Evolutionary conservation across 2,888 invertebrate genomes (phyloP), one percentile per base, ranked within the genome.

Genomic region (Agonopterix subpropinquella): DNA sequence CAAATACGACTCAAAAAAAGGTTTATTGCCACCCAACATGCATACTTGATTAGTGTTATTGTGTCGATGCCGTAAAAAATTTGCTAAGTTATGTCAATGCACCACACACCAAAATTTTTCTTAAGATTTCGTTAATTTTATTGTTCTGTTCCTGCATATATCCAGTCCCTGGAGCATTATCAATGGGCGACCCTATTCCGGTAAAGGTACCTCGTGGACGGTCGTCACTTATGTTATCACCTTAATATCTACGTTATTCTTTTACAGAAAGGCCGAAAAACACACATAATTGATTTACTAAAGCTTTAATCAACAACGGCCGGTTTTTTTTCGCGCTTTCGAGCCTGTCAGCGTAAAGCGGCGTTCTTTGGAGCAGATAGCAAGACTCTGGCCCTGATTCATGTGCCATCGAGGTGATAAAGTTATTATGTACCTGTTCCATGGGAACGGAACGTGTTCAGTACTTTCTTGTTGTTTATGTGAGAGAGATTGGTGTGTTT

Each of bases 351-450:
- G 4, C 4, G 28, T 28, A 28, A 28, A 28, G 7, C 28, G 28
- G 28, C 43, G 43, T 43, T 5, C 11, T 18, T 43, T 15, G 15
- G 28, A 10, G 42, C 18, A 8, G 43, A 18, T 28, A 15, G 11
- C 28, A 11, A 43, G 18, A 11, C 3, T 8, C 11, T 3, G 15
- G 28, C 43, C 2, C 28, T 43, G 43, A 43, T 28, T 43, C 43
- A 43, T 43, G 43, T 9, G 10, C 42, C 43, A 9, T 11, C 36
- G 7, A 11, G 35, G 36, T 45, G 11, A 45, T 35, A 45, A 45
- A 45, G 44, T 36, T 45, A 45, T 45, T 45, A 45, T 45, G 36
- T 36, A n/a, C 44, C 36, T 8, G 44, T 42, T 43, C 7, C 42
- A 18, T 43, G 43, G 28, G 43, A 43, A 43, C 10, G 1, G 10